Base-by-base conservation (phyloP, 2,113 vertebrate species). In the Scomber scombrus region DNA sequence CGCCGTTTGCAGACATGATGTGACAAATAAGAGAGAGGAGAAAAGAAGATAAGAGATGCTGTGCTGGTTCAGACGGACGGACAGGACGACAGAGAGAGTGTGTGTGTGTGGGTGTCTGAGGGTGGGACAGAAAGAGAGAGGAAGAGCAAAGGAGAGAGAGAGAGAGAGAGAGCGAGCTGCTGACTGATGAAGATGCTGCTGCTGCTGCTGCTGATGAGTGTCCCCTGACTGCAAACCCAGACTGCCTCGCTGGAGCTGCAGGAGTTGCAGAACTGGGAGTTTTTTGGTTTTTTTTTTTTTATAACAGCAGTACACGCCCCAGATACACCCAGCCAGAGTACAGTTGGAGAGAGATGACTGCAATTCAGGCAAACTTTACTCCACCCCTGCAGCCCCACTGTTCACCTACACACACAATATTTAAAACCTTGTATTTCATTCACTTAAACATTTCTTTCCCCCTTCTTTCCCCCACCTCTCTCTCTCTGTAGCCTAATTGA, bases 1-100 rank as follows among this genome's bases (percentile, higher is more conserved):
- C 90, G 70, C 96, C 95, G 93, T 95, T 96, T 56, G 95, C 88
- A 58, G 96, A 95, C 97, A 98, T 98, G 89, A 62, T 46, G 63
- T 19, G 78, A 76, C 13, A 61, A 58, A 26, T 26, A 26, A 49
- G 29, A 11, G 31, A 71, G 52, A 23, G 0, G 16, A 21, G 52
- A 72, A 29, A 52, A 21, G 23, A 55, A 46, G n/a, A n/a, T n/a
- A n/a, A n/a, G 12, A 71, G 81, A 55, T 64, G 72, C 43, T 62
- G 76, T 7, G 63, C 34, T n/a, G 16, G 72, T 29, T 50, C 14
- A 49, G 49, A 63, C 43, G 64, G 60, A 43, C 12, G 45, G 60
- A 43, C 2, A 67, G 68, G 5, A 14, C 2, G 69, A 8, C 60
- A 31, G 26, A 34, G 11, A 14, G 63, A 11, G 1, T 26, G 69